Conservation (phyloP, 1,140 invertebrate genomes). For the Apis florea region DNA sequence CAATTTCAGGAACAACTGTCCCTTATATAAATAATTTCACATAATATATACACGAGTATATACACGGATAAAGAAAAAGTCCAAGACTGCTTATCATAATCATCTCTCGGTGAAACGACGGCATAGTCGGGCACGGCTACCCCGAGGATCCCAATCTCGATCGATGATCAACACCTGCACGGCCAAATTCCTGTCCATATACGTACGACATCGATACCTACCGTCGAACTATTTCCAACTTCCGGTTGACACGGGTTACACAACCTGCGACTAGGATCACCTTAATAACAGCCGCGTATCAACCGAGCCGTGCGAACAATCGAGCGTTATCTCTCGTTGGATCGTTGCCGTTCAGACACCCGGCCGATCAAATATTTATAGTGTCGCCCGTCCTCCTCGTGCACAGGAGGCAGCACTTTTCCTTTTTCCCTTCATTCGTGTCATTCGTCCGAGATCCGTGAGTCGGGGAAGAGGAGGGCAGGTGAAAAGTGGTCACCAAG, state of each 20-base stretch:
- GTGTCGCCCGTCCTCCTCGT: background rate
- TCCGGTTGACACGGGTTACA: constrained; percentile 1
- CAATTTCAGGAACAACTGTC: constrained; percentile 18
- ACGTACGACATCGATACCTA: constrained; percentile 13
- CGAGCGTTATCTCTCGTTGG: background rate
- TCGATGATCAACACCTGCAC: constrained; percentile 16
- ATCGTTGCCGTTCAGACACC: constrained; percentile 25
- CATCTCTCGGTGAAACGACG: background rate
- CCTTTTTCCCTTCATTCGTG: background rate
- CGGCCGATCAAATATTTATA: constrained; percentile 50
- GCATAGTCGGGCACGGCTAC: background rate
- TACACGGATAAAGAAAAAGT: background rate
- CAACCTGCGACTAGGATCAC: background rate
- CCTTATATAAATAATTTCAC: background rate
- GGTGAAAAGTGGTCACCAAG: too few species aligned
- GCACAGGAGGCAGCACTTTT: constrained; percentile 14
- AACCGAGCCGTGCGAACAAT: constrained; percentile 14
- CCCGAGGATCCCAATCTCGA: constrained; percentile 19
- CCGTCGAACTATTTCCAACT: background rate
- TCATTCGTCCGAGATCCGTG: constrained; percentile 24
- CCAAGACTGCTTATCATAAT: constrained; percentile 9
- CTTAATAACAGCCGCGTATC: constrained; percentile 29
- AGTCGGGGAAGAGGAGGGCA: constrained; percentile 21
- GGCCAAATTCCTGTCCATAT: background rate
- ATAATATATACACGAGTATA: background rate